Evolutionary conservation across 1,140 invertebrate genomes (phyloP).

Genomic region (Diprion similis): DNA sequence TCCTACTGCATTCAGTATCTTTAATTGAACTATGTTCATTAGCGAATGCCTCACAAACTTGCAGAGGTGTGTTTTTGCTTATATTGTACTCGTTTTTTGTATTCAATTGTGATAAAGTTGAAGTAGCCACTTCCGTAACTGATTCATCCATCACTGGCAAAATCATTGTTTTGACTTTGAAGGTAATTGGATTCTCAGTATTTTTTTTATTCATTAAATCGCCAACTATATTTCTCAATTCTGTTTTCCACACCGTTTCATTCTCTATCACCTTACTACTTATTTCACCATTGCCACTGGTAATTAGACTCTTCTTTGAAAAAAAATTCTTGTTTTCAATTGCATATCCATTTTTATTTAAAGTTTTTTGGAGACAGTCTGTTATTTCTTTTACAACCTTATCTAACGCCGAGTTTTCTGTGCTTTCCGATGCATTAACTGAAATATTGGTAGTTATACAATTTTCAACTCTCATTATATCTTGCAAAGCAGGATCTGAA

Average conservation of each 20-base stretch:
- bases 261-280: neutral
- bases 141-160: neutral
- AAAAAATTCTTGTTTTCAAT: neutral
- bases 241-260: neutral
- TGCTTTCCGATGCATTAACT: neutral
- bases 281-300: neutral
- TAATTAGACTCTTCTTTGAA: neutral
- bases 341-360: neutral
- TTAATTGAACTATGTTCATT: no score
- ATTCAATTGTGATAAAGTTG: no score
- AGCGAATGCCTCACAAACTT: no score
- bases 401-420: neutral
- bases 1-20: no score
- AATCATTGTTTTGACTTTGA: constrained; percentile 1
- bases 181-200: neutral
- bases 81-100: no score
- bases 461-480: neutral
- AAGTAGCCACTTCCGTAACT: no score
- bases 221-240: neutral
- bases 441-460: neutral
- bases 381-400: neutral
- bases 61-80: no score
- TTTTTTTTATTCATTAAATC: neutral
- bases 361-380: neutral
- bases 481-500: neutral